A percentile compares a stretch with the other conserved stretches of the same genome.
These are phyloP conservation scores for Pygoscelis antarcticus DNA, from an alignment of 2,113 vertebrate species.

Conservation along the genomic window DNA sequence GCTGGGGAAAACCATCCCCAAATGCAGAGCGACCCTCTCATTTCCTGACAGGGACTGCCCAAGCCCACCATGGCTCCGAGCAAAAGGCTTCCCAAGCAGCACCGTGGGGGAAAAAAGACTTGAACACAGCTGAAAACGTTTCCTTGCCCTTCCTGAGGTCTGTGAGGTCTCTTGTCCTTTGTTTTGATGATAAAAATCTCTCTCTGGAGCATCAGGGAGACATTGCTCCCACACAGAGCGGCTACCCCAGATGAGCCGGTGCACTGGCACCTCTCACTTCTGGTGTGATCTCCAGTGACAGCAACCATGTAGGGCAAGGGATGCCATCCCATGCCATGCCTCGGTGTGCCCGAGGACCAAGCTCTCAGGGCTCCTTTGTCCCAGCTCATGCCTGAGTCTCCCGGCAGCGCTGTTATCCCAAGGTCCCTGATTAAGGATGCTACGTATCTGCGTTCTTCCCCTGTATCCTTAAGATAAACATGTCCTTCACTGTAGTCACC, in stretches of 20 bases:
- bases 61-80: background rate
- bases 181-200: background rate
- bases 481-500: conserved; percentile 46
- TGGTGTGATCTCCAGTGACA: background rate
- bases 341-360: fast-evolving
- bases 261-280: background rate
- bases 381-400: background rate
- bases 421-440: background rate
- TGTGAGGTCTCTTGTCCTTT: background rate
- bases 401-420: fast-evolving
- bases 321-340: background rate
- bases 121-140: background rate
- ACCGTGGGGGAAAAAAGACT: fast-evolving
- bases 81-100: background rate
- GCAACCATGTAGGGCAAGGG: fast-evolving
- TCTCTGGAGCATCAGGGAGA: fast-evolving
- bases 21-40: background rate
- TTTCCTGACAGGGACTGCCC: background rate
- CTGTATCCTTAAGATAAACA: conserved; percentile 47
- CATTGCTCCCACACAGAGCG: fast-evolving
- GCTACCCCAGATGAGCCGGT: background rate
- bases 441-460: background rate
- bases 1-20: background rate
- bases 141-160: fast-evolving
- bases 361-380: background rate